Conservation (phyloP, 2,888 invertebrate genomes). For the Pharmacophagus antenor region DNA sequence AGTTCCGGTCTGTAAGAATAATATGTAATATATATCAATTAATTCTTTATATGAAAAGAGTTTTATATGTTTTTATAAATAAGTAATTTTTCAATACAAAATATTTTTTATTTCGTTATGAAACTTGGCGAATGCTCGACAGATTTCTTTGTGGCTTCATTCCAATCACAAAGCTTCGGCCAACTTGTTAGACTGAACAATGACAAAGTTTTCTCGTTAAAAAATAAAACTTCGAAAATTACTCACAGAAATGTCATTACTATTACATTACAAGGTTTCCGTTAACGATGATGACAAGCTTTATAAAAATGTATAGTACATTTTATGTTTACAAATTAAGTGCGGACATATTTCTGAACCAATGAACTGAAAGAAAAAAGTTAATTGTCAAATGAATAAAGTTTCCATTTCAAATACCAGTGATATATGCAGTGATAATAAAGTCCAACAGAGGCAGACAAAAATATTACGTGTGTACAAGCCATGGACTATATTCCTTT, state of each 20-base stretch:
- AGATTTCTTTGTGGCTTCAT: slow-evolving; percentile 14
- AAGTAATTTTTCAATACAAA: no score
- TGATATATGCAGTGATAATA: neutral
- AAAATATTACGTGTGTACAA: neutral
- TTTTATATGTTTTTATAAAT: no score
- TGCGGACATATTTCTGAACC: no score
- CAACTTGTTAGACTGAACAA: slow-evolving; percentile 18
- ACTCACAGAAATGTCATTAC: slow-evolving; percentile 12
- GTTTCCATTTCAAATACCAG: no score
- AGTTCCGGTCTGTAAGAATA: neutral
- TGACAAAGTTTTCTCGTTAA: slow-evolving; percentile 26
- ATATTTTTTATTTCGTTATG: neutral
- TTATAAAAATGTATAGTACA: neutral
- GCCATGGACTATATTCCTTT: neutral
- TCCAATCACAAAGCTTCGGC: slow-evolving; percentile 1
- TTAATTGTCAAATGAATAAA: no score
- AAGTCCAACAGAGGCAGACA: neutral
- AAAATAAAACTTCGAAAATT: slow-evolving; percentile 19
- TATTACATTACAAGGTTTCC: slow-evolving; percentile 8
- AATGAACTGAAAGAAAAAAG: no score
- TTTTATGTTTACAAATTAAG: no score
- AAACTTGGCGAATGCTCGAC: slow-evolving; percentile 6
- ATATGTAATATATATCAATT: no score
- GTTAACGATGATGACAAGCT: slow-evolving; percentile 4
- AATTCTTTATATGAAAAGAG: no score